These are phyloP conservation scores for Acipenser transmontanus DNA, from an alignment of 2,797 vertebrate genomes.

Conservation along the genomic window DNA sequence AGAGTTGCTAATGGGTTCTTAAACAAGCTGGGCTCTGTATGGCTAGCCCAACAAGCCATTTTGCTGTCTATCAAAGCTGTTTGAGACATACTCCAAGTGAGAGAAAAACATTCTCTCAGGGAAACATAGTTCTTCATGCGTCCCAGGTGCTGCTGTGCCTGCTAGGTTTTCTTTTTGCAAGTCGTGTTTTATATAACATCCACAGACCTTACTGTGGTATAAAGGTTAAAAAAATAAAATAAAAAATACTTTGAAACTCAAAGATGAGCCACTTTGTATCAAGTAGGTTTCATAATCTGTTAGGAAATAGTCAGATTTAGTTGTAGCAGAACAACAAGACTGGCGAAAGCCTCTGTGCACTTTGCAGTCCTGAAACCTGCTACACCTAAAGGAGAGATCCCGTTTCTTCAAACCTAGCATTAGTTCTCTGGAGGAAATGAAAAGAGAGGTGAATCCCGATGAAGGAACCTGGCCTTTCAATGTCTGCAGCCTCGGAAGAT, in stretches of 20 bases:
- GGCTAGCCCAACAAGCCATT: background rate
- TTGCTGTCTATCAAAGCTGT: background rate
- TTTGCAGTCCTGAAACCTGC: constrained; percentile 1
- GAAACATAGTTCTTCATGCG: background rate
- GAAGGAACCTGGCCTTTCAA: background rate
- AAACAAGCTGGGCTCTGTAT: background rate
- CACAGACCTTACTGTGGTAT: background rate
- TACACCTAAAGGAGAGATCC: constrained; percentile 17
- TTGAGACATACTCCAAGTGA: background rate
- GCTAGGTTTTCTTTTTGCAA: background rate
- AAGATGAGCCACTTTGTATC: background rate
- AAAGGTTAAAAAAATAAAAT: no score
- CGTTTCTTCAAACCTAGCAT: constrained; percentile 10
- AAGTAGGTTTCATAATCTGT: no score
- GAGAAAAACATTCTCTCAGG: background rate
- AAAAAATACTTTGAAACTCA: background rate
- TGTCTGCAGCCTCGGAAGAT: background rate
- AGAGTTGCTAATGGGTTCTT: background rate
- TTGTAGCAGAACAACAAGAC: no score
- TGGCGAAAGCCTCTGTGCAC: background rate
- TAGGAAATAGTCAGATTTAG: no score
- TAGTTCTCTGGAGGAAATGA: constrained; percentile 17
- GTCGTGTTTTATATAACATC: background rate
- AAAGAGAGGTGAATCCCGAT: constrained; percentile 1
- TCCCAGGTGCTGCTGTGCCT: background rate